Base-by-base conservation (phyloP, 2,113 vertebrate species). In the Mustela lutreola region DNA sequence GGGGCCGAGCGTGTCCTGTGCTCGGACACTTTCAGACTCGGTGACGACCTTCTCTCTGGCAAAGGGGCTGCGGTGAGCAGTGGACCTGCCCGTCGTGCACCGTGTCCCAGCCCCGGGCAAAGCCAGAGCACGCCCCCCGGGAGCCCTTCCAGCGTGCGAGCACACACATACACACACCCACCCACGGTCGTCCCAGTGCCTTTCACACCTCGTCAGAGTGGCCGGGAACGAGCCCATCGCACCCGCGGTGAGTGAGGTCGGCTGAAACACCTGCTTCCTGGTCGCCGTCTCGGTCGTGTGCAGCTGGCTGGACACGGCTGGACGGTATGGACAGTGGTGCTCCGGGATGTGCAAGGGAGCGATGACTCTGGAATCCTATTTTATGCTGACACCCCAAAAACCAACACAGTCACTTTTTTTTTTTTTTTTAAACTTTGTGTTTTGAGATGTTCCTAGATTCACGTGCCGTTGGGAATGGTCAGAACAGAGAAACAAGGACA, bases 171-270 rank as follows among this genome's bases (percentile, higher is more conserved):
- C 50, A 53, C 50, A 53, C 50, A 53, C 50, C 8, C 15, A 4
- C 48, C 48, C 48, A 48, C 45, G 1, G 45, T 10, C 0, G 53
- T 56, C 5, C 53, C 53, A 18, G 2, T 5, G 7, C 56, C 8
- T 19, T 33, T 36, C 60, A 11, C 48, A 1, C 26, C 22, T 16
- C 2, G 1, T 60, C 48, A 1, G 16, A 33, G 39, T 48, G 26
- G 15, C 65, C 26, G 0, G 82, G n/a, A 15, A 10, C 0, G 4
- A 16, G 71, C 19, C 3, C 60, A 0, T 16, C 58, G 24, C 15
- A 5, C 28, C 90, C 7, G 2, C 1, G 11, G 11, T 4, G 10
- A 4, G 31, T 4, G 1, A 26, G 2, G 0, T 0, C 0, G 7
- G 21, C 12, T 1, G 22, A 48, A 2, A 15, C 2, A 18, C 22